Percentiles rank a stretch among this genome's conserved stretches.
These are phyloP conservation scores for Percopsis transmontana DNA, from an alignment of 2,113 vertebrate species.

Conservation along the genomic window DNA sequence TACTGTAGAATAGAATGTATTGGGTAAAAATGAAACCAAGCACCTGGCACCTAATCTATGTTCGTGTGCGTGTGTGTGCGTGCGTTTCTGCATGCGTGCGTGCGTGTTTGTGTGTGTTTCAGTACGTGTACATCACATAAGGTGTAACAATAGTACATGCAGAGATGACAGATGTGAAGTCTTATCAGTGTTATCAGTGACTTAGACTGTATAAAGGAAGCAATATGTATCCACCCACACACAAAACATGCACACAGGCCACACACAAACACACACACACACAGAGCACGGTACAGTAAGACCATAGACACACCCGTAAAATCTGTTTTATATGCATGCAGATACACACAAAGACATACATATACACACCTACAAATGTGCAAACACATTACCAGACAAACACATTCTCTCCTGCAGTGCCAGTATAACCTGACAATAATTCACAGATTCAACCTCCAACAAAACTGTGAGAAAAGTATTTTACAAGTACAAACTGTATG, in stretches of 20 bases:
- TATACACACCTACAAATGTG: neutral
- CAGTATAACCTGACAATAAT: too few species aligned
- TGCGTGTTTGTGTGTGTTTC: neutral
- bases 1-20: constrained; percentile 7
- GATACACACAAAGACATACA: neutral
- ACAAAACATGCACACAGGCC: neutral
- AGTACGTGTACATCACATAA: neutral
- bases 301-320: neutral
- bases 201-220: neutral
- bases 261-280: constrained; percentile 3
- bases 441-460: neutral
- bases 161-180: neutral
- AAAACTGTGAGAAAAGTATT: neutral
- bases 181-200: neutral
- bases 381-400: neutral
- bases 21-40: constrained; percentile 3
- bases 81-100: neutral
- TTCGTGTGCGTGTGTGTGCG: constrained; percentile 7
- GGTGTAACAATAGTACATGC: neutral
- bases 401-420: neutral
- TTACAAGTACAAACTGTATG: neutral
- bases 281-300: neutral
- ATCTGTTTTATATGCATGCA: neutral
- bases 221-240: constrained; percentile 1
- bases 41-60: neutral